These are phyloP conservation scores for Enteromius radiatus DNA, from an alignment of 2,797 vertebrate species.

Conservation along the genomic window DNA sequence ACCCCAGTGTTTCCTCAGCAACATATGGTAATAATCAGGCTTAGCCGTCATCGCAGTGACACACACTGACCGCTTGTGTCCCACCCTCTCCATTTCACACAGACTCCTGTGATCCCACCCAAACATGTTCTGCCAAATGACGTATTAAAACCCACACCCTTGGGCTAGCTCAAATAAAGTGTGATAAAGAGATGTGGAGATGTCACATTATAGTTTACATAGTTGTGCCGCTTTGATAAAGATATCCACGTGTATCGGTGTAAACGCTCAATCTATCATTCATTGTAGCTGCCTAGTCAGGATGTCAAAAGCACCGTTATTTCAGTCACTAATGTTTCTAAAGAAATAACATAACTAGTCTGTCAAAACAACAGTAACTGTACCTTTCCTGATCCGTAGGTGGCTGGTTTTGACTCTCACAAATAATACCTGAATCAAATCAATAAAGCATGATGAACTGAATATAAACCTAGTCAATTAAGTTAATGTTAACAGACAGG, in stretches of 20 bases:
- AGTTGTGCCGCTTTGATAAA: neutral
- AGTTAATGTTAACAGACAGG: neutral
- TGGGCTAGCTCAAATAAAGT: conserved; percentile 32
- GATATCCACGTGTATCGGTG: neutral
- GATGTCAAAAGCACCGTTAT: neutral
- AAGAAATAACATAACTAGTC: neutral
- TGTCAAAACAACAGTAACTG: neutral
- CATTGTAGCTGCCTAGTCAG: too few relatives aligned
- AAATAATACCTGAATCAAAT: neutral
- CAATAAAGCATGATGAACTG: neutral
- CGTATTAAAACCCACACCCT: conserved; percentile 34
- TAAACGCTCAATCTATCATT: neutral
- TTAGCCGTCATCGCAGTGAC: conserved; percentile 25
- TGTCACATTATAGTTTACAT: neutral
- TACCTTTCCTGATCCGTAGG: neutral
- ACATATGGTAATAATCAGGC: conserved; percentile 36
- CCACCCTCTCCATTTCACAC: neutral
- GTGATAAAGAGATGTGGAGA: neutral
- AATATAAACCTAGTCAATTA: neutral
- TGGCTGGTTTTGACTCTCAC: neutral
- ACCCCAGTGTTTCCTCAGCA: conserved; percentile 5
- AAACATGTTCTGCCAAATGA: conserved; percentile 29
- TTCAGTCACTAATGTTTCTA: neutral
- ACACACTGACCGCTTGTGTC: conserved; percentile 30
- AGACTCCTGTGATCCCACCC: conserved; percentile 1